Conservation (phyloP, 2,797 vertebrate genomes). For the Mormyrus hasselquistii region DNA sequence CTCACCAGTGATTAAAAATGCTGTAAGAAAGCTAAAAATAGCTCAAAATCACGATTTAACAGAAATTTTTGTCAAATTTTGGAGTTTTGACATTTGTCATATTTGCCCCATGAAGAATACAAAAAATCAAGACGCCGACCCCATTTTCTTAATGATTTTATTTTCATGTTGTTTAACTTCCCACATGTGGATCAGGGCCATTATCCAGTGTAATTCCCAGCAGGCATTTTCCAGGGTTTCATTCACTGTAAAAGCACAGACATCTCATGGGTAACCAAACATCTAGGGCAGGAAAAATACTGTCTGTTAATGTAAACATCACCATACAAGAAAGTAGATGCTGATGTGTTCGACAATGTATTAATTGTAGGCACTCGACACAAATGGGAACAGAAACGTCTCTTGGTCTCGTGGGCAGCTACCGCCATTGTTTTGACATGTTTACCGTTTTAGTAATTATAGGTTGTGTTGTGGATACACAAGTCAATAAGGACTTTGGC, state of each 20-base stretch:
- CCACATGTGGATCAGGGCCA: neutral
- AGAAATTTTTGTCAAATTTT: neutral
- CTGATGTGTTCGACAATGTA: neutral
- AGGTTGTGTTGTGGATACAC: neutral
- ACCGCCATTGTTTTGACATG: neutral
- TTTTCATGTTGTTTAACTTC: neutral
- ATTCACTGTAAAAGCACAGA: neutral
- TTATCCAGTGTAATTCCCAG: neutral
- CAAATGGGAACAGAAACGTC: neutral
- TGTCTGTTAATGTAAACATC: neutral
- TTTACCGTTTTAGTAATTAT: neutral
- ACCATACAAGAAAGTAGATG: neutral
- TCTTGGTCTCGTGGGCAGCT: neutral
- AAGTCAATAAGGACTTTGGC: neutral
- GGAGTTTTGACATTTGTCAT: neutral
- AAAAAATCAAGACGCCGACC: neutral
- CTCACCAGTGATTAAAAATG: neutral
- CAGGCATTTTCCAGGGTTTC: neutral
- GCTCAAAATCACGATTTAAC: neutral
- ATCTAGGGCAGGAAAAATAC: neutral
- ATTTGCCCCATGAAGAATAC: neutral
- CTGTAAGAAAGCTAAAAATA: neutral
- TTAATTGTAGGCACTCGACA: neutral
- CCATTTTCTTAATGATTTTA: neutral
- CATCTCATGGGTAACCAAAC: neutral